These are phyloP conservation scores for Acanthosepion lycidas DNA, from an alignment of 2,888 invertebrate genomes.

Conservation along the genomic window DNA sequence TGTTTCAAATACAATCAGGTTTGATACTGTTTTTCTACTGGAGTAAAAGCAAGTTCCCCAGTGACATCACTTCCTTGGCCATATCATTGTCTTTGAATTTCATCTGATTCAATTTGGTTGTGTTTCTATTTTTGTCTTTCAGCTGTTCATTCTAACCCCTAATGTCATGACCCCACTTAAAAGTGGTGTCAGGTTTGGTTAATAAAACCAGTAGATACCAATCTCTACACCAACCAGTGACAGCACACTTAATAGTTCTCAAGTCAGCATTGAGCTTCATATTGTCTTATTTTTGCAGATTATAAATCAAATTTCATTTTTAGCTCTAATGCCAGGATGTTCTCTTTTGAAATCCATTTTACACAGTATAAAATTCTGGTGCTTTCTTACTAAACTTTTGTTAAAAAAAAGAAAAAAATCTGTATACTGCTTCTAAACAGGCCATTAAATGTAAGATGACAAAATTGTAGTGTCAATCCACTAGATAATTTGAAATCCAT, in stretches of 20 bases:
- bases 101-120: neutral
- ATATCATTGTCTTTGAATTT: neutral
- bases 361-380: too few species aligned
- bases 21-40: neutral
- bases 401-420: neutral
- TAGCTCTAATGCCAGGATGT: neutral
- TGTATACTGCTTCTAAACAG: neutral
- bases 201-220: neutral
- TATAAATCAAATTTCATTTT: neutral
- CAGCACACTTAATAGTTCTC: neutral
- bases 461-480: neutral
- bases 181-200: neutral
- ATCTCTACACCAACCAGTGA: neutral
- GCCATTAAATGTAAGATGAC: neutral
- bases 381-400: too few species aligned
- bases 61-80: neutral
- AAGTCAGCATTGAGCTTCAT: neutral
- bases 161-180: slow-evolving; percentile 11
- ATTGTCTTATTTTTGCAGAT: neutral
- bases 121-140: neutral
- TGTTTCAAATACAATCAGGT: neutral
- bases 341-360: neutral
- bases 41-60: neutral
- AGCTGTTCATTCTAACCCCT: neutral
- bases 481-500: neutral